Evolutionary conservation across 2,797 vertebrate species (phyloP), one percentile per base, ranked within the genome.

Genomic region (Hydrolagus colliei): DNA sequence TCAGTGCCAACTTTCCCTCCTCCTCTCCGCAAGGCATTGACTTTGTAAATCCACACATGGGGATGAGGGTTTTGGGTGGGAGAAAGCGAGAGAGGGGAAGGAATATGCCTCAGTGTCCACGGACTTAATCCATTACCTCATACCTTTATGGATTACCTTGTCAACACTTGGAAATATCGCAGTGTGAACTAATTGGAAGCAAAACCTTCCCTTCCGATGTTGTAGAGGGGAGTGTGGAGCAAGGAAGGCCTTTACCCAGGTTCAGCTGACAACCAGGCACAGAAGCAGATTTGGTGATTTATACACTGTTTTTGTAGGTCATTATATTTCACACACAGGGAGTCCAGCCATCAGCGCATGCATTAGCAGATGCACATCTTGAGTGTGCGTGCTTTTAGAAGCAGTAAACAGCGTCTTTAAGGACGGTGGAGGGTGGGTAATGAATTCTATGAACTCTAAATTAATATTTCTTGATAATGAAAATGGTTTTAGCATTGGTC

Each of bases 381-480:
- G 79, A 84, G 52, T 71, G 63, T n/a, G 63, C 22, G 32, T 9
- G 79, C 32, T 84, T 52, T 84, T 68, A 68, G 32, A 67, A 84
- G 41, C 79, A 41, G 79, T 84, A 84, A 84, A 84, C 65, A 84
- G 65, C 65, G 41, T 52, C 65, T 63, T 71, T 52, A 84, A 68
- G 18, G 71, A 84, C 4, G 41, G 63, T 63, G 71, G 79, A 67
- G 65, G 79, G 79, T 63, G 79, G 79, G n/a, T 84, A 84, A 84
- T 84, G 65, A 84, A 84, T 84, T 84, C 79, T 71, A 41, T 84
- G 71, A 71, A 84, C 65, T 71, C 16, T 67, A 84, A 84, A 84
- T 84, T 84, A 71, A 84, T 84, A 84, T 84, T 84, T 84, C 79
- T 52, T n/a, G 65, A 67, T 84, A 84, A 84, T 84, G 71, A 84